A percentile compares a stretch with the other conserved stretches of the same genome.
Conservation (phyloP, 2,113 vertebrate species). For the Hippoglossus stenolepis region DNA sequence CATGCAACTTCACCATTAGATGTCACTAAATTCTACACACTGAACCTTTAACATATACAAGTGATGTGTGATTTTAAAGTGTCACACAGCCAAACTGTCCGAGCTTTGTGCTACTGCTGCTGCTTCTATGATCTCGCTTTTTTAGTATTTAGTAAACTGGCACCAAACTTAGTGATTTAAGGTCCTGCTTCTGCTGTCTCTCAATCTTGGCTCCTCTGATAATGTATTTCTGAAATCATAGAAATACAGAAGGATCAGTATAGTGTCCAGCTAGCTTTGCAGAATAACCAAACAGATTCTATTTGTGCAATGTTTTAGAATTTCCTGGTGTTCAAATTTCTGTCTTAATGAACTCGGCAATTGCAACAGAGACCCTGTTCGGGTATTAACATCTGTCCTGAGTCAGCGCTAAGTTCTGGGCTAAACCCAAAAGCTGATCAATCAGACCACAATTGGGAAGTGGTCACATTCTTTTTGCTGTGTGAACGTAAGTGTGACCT, state of each 20-base stretch:
- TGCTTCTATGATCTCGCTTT: constrained; percentile 40
- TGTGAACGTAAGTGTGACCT: too few relatives aligned
- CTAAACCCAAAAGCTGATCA: too few relatives aligned
- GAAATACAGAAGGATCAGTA: background rate
- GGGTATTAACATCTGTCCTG: too few relatives aligned
- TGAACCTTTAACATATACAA: too few relatives aligned
- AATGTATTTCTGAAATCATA: background rate
- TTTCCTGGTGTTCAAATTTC: constrained; percentile 1
- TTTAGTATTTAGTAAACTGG: constrained; percentile 21
- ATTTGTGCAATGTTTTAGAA: constrained; percentile 6
- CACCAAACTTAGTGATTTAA: constrained; percentile 32
- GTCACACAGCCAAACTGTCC: constrained; percentile 56
- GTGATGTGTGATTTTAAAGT: constrained; percentile 13
- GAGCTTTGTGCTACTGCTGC: constrained; percentile 50
- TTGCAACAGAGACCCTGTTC: background rate
- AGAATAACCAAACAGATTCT: background rate
- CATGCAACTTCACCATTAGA: too few relatives aligned
- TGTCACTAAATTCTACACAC: too few relatives aligned
- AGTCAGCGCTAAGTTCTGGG: too few relatives aligned
- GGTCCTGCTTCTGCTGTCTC: constrained; percentile 18
- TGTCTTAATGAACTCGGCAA: constrained; percentile 23
- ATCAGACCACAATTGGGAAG: too few relatives aligned
- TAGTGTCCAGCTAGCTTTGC: constrained; percentile 1
- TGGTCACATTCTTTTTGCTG: too few relatives aligned
- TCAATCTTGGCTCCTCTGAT: constrained; percentile 9